These are phyloP conservation scores for Pantherophis guttatus DNA, from an alignment of 2,113 vertebrate genomes.

Conservation along the genomic window DNA sequence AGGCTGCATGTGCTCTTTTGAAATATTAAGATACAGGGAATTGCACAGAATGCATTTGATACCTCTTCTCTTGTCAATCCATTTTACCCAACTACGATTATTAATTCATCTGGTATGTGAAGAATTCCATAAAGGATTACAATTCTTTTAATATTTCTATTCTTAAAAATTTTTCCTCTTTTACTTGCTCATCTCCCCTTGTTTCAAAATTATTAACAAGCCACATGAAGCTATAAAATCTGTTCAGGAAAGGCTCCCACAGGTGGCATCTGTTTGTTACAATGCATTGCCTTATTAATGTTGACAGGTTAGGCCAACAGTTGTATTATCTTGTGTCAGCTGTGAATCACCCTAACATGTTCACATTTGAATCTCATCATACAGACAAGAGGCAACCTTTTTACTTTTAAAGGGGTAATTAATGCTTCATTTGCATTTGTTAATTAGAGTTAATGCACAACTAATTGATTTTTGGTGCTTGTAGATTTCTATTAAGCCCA, in stretches of 20 bases:
- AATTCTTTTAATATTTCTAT: not conserved
- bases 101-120: not conserved
- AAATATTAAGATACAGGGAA: not conserved
- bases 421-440: constrained; percentile 82
- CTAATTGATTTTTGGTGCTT: constrained; percentile 88
- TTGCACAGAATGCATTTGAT: not conserved
- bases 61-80: not conserved
- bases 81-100: not conserved
- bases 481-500: constrained; percentile 78
- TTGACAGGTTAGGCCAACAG: constrained; percentile 69
- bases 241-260: constrained; percentile 42
- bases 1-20: not conserved
- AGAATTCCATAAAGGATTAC: not conserved
- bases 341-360: constrained; percentile 75
- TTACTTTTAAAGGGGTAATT: constrained; percentile 83
- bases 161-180: not conserved
- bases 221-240: not conserved
- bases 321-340: constrained; percentile 74
- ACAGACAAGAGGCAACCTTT: constrained; percentile 52
- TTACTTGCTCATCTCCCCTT: not conserved
- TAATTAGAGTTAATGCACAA: constrained; percentile 83
- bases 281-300: constrained; percentile 70
- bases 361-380: constrained; percentile 71
- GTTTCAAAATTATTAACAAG: not conserved
- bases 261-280: constrained; percentile 65